These are phyloP conservation scores for Limnodromus scolopaceus DNA, from an alignment of 2,797 vertebrate genomes.

Conservation along the genomic window DNA sequence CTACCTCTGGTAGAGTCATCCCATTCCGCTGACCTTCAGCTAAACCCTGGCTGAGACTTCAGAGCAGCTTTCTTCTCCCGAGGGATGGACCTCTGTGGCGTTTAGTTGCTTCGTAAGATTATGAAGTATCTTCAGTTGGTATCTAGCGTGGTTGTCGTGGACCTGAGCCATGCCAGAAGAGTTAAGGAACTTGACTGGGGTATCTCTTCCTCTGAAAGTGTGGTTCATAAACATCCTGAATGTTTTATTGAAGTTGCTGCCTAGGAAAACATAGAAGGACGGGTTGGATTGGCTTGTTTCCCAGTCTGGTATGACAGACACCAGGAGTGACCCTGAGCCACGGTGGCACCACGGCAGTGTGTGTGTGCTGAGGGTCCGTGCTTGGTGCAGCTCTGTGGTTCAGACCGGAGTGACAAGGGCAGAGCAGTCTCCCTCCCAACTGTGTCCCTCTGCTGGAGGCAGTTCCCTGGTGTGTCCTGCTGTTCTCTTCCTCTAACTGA, in stretches of 20 bases:
- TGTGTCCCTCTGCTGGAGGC: fast-evolving
- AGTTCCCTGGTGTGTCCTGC: neutral
- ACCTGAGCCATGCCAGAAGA: too few relatives aligned
- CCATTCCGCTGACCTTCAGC: neutral
- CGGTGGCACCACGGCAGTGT: fast-evolving
- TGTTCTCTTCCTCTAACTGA: neutral
- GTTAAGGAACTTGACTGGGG: neutral
- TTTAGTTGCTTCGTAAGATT: neutral
- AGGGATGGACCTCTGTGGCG: neutral
- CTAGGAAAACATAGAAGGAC: neutral
- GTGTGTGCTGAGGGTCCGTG: neutral
- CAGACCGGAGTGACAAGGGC: neutral
- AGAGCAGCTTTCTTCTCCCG: neutral
- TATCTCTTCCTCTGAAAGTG: neutral
- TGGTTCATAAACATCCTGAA: neutral
- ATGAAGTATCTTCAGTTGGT: neutral
- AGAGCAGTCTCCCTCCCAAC: neutral
- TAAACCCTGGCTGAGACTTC: neutral
- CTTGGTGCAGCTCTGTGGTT: neutral
- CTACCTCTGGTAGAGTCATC: neutral
- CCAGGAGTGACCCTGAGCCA: neutral
- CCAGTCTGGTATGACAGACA: neutral
- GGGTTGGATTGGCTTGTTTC: neutral
- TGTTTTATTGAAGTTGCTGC: neutral
- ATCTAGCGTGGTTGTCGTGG: neutral